Evolutionary conservation across 2,113 vertebrate genomes (phyloP).

Genomic region (Boulengeromyrus knoepffleri): DNA sequence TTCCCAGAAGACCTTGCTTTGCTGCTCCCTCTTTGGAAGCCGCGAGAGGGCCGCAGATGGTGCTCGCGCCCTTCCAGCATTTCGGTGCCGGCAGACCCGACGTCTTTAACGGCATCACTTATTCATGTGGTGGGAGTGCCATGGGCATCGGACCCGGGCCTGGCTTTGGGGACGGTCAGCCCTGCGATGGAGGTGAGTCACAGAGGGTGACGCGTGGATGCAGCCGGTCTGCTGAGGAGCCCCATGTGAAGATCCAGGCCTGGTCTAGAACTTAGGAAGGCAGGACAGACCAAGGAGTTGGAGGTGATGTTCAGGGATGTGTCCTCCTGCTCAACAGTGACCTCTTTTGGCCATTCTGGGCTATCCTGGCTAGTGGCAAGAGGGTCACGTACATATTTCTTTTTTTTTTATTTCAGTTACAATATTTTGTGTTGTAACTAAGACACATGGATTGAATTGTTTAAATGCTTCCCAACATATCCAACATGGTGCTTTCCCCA

Average conservation of each 20-base stretch:
- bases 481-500: not conserved
- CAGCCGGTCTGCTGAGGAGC: not conserved
- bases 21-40: conserved; percentile 28
- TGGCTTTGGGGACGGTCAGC: not conserved
- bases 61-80: conserved; percentile 54
- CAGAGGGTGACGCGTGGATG: not conserved
- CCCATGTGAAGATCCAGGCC: not conserved
- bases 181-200: not conserved
- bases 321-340: not conserved
- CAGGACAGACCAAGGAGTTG: not conserved
- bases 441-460: not conserved
- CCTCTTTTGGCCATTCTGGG: not conserved
- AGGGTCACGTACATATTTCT: not conserved
- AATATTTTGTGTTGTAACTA: not conserved
- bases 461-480: not conserved
- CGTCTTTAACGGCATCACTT: conserved; percentile 48
- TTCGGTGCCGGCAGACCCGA: conserved; percentile 46
- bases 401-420: not conserved
- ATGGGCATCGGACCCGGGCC: not conserved
- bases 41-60: conserved; percentile 50
- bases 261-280: not conserved
- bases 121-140: conserved; percentile 40
- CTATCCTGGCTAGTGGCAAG: not conserved
- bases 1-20: conserved; percentile 53
- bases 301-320: not conserved